Conservation (phyloP, 2,888 invertebrate species). For the Chalcis sispes region DNA sequence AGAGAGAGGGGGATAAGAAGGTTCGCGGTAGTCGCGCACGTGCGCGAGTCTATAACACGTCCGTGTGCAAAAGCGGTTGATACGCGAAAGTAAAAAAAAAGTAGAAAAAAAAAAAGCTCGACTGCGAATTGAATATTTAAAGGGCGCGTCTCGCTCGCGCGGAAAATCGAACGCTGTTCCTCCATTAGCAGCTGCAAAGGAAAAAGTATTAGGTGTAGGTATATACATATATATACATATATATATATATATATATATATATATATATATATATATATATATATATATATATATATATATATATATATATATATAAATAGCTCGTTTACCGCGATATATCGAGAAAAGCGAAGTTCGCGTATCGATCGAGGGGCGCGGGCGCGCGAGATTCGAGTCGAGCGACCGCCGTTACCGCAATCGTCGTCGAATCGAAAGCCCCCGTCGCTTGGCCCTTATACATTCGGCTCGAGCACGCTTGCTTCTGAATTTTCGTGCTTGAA, state of each 20-base stretch:
- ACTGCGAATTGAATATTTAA: constrained; percentile 70
- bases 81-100: constrained; percentile 8
- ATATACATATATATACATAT: too few species aligned
- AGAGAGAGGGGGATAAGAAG: constrained; percentile 23
- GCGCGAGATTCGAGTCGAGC: neutral
- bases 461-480: constrained; percentile 6
- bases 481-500: constrained; percentile 26
- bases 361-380: constrained; percentile 12
- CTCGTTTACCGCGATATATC: constrained; percentile 50
- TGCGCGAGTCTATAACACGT: neutral
- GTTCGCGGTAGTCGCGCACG: neutral
- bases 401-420: neutral
- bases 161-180: constrained; percentile 71
- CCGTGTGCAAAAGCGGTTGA: neutral
- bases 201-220: too few species aligned
- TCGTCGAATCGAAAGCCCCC: neutral
- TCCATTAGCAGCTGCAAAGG: constrained; percentile 63
- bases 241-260: too few species aligned
- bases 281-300: too few species aligned
- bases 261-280: too few species aligned
- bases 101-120: neutral
- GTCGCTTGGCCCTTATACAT: constrained; percentile 11
- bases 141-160: constrained; percentile 61
- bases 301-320: constrained; percentile 56
- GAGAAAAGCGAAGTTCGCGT: neutral